These are phyloP conservation scores for Paraplagusia blochii DNA, from an alignment of 2,113 vertebrate species.

Conservation along the genomic window DNA sequence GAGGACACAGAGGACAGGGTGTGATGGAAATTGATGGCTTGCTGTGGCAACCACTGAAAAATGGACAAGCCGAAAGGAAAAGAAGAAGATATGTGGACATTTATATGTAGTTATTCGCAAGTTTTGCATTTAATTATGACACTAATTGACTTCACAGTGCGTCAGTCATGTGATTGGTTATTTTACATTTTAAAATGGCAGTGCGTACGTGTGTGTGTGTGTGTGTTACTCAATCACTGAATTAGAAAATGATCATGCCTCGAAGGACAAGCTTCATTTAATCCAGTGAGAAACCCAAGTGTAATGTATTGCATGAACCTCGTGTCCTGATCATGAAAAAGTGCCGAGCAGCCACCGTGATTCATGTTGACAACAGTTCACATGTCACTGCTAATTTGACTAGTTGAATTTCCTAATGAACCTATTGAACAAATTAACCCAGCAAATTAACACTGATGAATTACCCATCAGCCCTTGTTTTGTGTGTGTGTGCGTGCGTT, in stretches of 20 bases:
- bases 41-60: too few relatives aligned
- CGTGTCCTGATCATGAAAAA: constrained; percentile 47
- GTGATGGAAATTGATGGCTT: too few relatives aligned
- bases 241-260: constrained; percentile 3
- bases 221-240: background rate
- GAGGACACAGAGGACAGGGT: too few relatives aligned
- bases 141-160: too few relatives aligned
- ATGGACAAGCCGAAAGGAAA: too few relatives aligned
- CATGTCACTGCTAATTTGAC: constrained; percentile 41
- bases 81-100: too few relatives aligned
- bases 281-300: constrained; percentile 3
- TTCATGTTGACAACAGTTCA: constrained; percentile 40
- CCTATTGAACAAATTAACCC: constrained; percentile 43
- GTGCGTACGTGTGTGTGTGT: background rate
- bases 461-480: constrained; percentile 19
- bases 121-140: too few relatives aligned
- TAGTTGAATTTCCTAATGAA: constrained; percentile 46
- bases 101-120: too few relatives aligned
- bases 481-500: too few relatives aligned
- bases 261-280: constrained; percentile 12
- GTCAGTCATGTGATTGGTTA: too few relatives aligned
- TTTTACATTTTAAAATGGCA: too few relatives aligned
- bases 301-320: constrained; percentile 26
- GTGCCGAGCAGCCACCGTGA: constrained; percentile 28
- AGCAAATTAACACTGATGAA: constrained; percentile 45